A percentile compares a stretch with the other conserved stretches of the same genome.
These are phyloP conservation scores for Sphaeridia pumilis DNA, from an alignment of 2,888 invertebrate species.

Conservation along the genomic window DNA sequence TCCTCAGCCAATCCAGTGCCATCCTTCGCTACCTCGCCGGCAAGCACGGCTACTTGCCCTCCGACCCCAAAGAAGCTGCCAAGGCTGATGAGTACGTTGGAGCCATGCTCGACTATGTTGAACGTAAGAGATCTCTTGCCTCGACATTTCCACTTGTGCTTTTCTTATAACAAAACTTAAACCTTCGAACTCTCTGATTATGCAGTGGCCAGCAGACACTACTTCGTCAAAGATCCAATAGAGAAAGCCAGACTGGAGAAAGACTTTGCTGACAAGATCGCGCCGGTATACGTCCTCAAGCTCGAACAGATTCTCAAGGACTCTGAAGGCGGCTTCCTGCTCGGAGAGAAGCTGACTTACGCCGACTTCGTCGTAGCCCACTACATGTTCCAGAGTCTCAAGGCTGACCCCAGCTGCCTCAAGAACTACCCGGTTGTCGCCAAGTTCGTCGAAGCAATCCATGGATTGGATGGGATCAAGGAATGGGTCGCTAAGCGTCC, in stretches of 20 bases:
- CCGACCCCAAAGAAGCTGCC: not conserved
- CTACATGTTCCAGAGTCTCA: not conserved
- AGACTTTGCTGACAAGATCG: not conserved
- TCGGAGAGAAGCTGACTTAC: conserved; percentile 1
- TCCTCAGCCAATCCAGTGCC: not conserved
- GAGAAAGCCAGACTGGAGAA: not conserved
- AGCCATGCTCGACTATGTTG: not conserved
- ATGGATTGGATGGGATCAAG: conserved; percentile 4
- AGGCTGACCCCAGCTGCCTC: not conserved
- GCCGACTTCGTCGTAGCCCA: conserved; percentile 5
- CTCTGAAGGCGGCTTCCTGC: not conserved
- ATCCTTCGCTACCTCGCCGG: conserved; percentile 6
- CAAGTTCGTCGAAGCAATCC: not conserved
- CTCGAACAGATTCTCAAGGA: not conserved
- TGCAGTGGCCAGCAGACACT: too few relatives aligned
- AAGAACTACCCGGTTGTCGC: not conserved
- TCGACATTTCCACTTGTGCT: too few relatives aligned
- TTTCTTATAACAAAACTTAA: too few relatives aligned
- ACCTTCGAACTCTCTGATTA: too few relatives aligned
- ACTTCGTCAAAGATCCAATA: not conserved
- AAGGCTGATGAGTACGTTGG: conserved; percentile 5
- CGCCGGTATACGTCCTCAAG: not conserved
- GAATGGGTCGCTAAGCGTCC: conserved; percentile 11
- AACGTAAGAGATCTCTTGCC: too few relatives aligned
- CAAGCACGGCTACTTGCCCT: not conserved